Conservation (phyloP, 2,797 vertebrate genomes). For the Botia kubotai region DNA sequence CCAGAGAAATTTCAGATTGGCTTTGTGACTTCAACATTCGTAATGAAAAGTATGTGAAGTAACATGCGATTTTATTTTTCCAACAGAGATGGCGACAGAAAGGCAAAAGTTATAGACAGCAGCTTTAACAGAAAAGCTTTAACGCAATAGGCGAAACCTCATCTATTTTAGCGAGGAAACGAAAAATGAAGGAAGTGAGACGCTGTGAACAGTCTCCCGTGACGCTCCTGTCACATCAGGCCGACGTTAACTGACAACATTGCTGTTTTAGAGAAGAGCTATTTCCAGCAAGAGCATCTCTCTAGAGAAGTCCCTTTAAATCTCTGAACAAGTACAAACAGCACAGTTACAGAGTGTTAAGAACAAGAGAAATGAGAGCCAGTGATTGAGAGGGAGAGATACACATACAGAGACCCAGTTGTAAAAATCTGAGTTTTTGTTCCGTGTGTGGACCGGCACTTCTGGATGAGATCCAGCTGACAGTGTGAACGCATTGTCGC, state of each 20-base stretch:
- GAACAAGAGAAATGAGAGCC: conserved; percentile 31
- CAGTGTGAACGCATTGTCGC: conserved; percentile 32
- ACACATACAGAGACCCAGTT: conserved; percentile 21
- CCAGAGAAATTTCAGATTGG: too few species aligned
- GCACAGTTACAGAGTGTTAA: conserved; percentile 45
- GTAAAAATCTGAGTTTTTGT: conserved; percentile 20
- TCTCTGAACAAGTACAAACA: conserved; percentile 56
- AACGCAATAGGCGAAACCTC: conserved; percentile 2
- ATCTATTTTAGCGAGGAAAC: conserved; percentile 27
- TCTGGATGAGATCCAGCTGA: conserved; percentile 49
- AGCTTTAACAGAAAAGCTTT: neutral
- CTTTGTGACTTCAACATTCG: too few species aligned
- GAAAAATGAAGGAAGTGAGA: conserved; percentile 29
- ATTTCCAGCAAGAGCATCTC: conserved; percentile 52
- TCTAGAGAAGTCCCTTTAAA: conserved; percentile 57
- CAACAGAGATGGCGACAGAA: too few species aligned
- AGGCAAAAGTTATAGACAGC: neutral
- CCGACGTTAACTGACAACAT: conserved; percentile 55
- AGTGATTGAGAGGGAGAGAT: neutral
- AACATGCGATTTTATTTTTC: too few species aligned
- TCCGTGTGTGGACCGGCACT: conserved; percentile 40
- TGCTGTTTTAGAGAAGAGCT: conserved; percentile 49
- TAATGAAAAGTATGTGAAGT: too few species aligned
- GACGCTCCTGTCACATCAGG: conserved; percentile 61
- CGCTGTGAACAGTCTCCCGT: conserved; percentile 50